phyloP scores from a whole-genome alignment of 2,113 vertebrate species.

The Pongo abelii region DNA sequence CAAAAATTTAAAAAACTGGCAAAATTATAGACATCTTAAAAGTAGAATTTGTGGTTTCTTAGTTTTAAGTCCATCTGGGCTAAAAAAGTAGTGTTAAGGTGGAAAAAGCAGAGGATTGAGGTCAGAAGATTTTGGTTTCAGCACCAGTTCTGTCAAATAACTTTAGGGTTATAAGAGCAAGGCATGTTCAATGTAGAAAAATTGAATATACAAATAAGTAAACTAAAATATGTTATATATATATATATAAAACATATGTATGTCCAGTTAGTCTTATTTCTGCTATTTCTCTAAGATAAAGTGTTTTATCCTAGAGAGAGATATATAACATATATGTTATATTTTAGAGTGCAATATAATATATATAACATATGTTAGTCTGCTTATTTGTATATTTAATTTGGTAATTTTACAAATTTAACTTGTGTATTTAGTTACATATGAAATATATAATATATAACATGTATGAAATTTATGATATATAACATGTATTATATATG shows the following conservation, averaged over 20 bases:
- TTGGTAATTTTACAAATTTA: too few species aligned
- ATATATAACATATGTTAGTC: too few species aligned
- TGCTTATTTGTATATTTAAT: too few species aligned
- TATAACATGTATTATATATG: not conserved
- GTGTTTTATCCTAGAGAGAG: not conserved
- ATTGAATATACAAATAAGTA: not conserved
- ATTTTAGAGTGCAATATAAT: too few species aligned
- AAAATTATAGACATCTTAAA: not conserved
- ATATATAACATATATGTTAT: too few species aligned
- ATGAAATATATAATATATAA: too few species aligned
- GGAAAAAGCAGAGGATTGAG: not conserved
- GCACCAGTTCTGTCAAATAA: not conserved
- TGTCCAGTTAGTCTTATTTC: not conserved
- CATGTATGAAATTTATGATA: too few species aligned
- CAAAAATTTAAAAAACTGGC: constrained; percentile 21
- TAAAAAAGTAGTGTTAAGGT: not conserved
- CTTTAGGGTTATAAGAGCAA: not conserved
- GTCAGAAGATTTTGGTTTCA: not conserved
- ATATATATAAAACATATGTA: not conserved
- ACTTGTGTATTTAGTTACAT: too few species aligned
- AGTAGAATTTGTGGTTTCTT: constrained; percentile 16
- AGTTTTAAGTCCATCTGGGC: not conserved
- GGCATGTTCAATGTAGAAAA: not conserved
- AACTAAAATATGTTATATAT: not conserved
- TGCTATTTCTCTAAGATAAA: constrained; percentile 36